A percentile compares a stretch with the other conserved stretches of the same genome.
Conservation (phyloP, 2,113 vertebrate species). For the Pygoscelis adeliae region DNA sequence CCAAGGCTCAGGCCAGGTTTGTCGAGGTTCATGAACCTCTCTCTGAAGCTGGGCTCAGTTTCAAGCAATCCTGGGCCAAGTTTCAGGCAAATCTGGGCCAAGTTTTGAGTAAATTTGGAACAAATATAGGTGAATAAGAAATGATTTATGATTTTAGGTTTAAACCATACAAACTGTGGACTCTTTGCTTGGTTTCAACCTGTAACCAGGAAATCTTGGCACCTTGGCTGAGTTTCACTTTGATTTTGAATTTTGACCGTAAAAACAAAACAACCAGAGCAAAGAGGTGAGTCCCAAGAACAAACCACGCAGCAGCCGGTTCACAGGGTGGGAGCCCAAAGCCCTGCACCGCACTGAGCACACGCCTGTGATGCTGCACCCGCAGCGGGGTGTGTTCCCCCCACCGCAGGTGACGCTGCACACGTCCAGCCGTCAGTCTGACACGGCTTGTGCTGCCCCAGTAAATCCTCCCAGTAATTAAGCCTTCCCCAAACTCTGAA, state of each 20-base stretch:
- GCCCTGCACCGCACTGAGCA: not conserved
- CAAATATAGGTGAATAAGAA: slow-evolving; percentile 28
- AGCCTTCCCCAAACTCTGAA: not conserved
- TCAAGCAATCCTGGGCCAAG: slow-evolving; percentile 31
- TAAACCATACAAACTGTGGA: not conserved
- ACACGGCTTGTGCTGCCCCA: not conserved
- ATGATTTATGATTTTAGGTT: slow-evolving; percentile 40
- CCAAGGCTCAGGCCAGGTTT: slow-evolving; percentile 8
- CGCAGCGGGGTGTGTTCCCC: not conserved
- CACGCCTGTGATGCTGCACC: not conserved
- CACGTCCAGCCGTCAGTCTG: not conserved
- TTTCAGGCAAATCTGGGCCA: slow-evolving; percentile 38
- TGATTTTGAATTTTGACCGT: not conserved
- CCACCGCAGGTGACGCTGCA: accelerated
- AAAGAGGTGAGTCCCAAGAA: not conserved
- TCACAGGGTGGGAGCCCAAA: not conserved
- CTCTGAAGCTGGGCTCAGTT: slow-evolving; percentile 42
- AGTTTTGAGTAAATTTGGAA: slow-evolving; percentile 51
- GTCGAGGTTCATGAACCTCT: slow-evolving; percentile 48
- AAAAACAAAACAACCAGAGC: not conserved
- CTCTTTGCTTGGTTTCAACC: not conserved
- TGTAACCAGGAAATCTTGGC: slow-evolving; percentile 21
- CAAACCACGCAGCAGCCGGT: not conserved
- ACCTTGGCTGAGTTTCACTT: not conserved
- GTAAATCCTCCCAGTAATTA: not conserved